phyloP scores from a whole-genome alignment of 2,888 invertebrate species.

The Anagyrus pseudococci region DNA sequence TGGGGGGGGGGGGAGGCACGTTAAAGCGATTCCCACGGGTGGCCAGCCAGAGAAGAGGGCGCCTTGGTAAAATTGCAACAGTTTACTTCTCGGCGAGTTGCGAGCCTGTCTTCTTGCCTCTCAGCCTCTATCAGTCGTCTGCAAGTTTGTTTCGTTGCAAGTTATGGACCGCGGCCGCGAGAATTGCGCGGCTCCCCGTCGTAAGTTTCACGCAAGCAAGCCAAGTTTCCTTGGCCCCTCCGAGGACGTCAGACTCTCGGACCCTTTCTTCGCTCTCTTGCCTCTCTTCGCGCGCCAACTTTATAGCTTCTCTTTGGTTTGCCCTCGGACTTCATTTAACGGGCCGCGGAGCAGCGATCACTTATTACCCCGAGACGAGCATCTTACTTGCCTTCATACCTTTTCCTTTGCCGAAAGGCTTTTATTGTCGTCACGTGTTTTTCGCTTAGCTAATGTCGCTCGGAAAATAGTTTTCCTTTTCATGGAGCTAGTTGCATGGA shows the following conservation, averaged over 20 bases:
- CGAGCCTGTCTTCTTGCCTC: not conserved
- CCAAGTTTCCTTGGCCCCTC: conserved; percentile 21
- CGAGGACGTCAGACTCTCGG: not conserved
- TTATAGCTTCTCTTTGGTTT: conserved; percentile 37
- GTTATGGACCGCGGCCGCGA: conserved; percentile 28
- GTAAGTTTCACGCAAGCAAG: conserved; percentile 32
- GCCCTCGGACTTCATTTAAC: conserved; percentile 37
- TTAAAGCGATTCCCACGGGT: too few relatives aligned
- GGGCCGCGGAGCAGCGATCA: conserved; percentile 21
- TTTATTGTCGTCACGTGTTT: not conserved
- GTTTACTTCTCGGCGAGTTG: conserved; percentile 22
- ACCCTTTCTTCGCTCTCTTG: conserved; percentile 6
- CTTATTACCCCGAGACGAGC: conserved; percentile 16
- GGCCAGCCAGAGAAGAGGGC: too few relatives aligned
- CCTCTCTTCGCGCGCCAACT: conserved; percentile 9
- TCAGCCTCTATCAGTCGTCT: not conserved
- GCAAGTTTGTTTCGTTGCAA: conserved; percentile 37
- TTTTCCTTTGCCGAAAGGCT: not conserved
- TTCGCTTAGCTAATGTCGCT: not conserved
- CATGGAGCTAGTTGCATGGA: not conserved
- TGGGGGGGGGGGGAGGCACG: too few relatives aligned
- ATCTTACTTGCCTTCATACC: not conserved
- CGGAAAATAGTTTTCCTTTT: not conserved
- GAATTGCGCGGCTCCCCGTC: conserved; percentile 33
- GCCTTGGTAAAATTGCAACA: conserved; percentile 30